phyloP scores from a whole-genome alignment of 2,113 vertebrate species.

The Leuciscus idus region DNA sequence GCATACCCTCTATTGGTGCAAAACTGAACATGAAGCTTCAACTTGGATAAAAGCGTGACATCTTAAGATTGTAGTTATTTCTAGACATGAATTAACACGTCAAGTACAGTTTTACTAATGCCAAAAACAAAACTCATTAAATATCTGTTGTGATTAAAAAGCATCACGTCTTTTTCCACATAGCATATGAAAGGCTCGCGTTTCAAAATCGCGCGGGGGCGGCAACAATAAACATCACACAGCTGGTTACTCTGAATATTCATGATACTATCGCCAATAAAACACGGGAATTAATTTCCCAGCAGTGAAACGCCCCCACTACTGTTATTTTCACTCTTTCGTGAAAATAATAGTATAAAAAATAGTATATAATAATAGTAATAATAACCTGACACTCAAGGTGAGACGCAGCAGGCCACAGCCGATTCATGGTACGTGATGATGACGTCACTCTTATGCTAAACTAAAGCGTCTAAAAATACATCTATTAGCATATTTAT shows the following conservation, averaged over 20 bases:
- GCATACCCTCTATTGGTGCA: no score
- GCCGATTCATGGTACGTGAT: not conserved
- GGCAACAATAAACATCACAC: not conserved
- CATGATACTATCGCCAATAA: not conserved
- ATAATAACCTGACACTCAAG: no score
- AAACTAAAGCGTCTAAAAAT: not conserved
- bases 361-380: no score
- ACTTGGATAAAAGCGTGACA: no score
- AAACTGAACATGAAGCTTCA: no score
- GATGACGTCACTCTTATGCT: not conserved
- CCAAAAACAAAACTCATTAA: not conserved
- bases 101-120: no score
- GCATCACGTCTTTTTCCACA: not conserved
- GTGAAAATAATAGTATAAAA: no score
- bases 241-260: not conserved
- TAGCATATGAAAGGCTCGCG: not conserved
- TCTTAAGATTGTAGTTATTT: no score
- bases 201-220: not conserved
- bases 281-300: not conserved
- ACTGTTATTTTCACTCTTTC: not conserved
- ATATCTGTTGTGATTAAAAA: not conserved
- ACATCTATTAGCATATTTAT: not conserved
- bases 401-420: not conserved
- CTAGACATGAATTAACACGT: no score
- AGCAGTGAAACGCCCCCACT: not conserved